These are phyloP conservation scores for Parazoanthus swiftii DNA, from an alignment of 92 coral and sea anemone species.

Conservation along the genomic window DNA sequence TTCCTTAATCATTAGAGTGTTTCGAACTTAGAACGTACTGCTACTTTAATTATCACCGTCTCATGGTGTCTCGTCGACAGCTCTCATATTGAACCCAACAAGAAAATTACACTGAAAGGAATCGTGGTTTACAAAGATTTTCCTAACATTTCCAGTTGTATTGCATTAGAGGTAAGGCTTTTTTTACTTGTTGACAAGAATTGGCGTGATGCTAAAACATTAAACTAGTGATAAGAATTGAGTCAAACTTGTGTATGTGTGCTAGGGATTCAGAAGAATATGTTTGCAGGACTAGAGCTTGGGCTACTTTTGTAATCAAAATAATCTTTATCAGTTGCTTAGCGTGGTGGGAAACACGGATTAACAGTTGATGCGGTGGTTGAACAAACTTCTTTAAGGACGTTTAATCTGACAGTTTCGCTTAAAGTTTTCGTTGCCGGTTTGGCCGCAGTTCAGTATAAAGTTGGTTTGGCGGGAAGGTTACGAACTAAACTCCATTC, in stretches of 20 bases:
- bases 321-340: conserved; percentile 6
- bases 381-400: background rate
- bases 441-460: background rate
- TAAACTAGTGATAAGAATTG: background rate
- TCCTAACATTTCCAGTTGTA: background rate
- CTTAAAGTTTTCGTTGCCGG: background rate
- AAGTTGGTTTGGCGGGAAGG: too few species aligned
- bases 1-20: background rate
- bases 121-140: background rate
- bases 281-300: background rate
- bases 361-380: background rate
- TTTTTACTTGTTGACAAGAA: conserved; percentile 22
- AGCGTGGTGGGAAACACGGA: background rate
- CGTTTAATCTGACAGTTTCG: background rate
- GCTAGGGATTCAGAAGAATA: background rate
- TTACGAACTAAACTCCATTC: background rate
- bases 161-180: conserved; percentile 14
- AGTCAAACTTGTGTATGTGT: background rate
- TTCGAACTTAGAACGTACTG: background rate
- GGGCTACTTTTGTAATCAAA: background rate
- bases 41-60: background rate
- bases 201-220: background rate
- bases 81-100: background rate
- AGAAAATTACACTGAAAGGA: background rate
- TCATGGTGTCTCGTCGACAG: background rate